phyloP scores from a whole-genome alignment of 2,113 vertebrate genomes.

The Alosa alosa region DNA sequence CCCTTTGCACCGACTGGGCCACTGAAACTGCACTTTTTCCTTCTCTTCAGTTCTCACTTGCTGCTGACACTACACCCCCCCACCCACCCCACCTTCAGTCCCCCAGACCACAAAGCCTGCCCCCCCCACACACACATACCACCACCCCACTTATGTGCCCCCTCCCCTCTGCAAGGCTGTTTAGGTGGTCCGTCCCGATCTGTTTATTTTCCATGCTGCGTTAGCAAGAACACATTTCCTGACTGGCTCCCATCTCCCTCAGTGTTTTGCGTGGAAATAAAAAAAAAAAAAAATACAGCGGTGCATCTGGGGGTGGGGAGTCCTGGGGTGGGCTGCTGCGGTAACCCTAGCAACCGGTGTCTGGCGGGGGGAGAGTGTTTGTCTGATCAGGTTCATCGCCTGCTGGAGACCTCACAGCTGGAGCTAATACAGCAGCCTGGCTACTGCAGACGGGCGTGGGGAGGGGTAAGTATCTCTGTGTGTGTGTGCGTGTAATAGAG shows the following conservation, averaged over 20 bases:
- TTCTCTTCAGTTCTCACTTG: not conserved
- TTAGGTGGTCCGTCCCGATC: not conserved
- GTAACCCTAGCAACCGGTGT: not conserved
- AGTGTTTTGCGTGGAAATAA: constrained; percentile 46
- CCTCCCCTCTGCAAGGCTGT: not conserved
- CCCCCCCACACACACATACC: not conserved
- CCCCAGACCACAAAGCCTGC: not conserved
- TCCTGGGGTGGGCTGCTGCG: not conserved
- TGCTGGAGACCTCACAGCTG: constrained; percentile 31
- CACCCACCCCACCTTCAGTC: not conserved
- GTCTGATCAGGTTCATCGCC: constrained; percentile 36
- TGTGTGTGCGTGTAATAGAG: not conserved
- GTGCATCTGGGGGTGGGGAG: not conserved
- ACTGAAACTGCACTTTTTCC: no score
- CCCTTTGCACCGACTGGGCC: no score
- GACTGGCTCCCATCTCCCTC: not conserved
- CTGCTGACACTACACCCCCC: no score
- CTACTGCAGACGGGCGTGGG: constrained; percentile 12
- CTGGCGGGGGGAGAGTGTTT: constrained; percentile 29
- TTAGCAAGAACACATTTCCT: constrained; percentile 5
- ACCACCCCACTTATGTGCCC: not conserved
- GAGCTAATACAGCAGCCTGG: constrained; percentile 21
- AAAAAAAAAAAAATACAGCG: not conserved
- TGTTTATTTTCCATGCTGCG: constrained; percentile 6
- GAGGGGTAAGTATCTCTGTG: no score